Conservation (phyloP, 37 sponge, comb jelly and placozoan genomes). For the Axinella damicornis region DNA sequence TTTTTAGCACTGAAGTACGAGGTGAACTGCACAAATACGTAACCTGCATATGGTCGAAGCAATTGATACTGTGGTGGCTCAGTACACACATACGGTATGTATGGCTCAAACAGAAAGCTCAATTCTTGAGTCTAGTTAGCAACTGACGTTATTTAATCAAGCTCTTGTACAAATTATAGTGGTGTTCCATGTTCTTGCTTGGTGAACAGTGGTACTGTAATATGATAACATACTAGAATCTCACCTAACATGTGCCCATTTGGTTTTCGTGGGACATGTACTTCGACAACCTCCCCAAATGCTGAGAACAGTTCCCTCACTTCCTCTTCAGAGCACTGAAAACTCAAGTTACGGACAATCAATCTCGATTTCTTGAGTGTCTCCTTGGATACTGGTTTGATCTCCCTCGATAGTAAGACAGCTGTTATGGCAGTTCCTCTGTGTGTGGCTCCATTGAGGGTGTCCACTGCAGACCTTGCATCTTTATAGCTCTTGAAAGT, state of each 20-base stretch:
- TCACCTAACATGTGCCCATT: slow-evolving; percentile 47
- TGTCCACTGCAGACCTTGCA: slow-evolving; percentile 43
- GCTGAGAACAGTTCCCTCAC: slow-evolving; percentile 41
- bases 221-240: too few species aligned
- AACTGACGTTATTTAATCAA: too few species aligned
- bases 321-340: slow-evolving; percentile 69
- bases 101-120: too few species aligned
- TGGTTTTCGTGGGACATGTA: slow-evolving; percentile 79
- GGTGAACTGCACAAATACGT: slow-evolving; percentile 81
- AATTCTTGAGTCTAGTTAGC: too few species aligned
- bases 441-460: slow-evolving; percentile 54
- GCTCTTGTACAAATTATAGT: too few species aligned
- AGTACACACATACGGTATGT: too few species aligned
- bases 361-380: slow-evolving; percentile 76
- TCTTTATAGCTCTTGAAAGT: slow-evolving; percentile 50
- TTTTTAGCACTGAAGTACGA: slow-evolving; percentile 71
- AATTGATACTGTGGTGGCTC: too few species aligned
- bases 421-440: slow-evolving; percentile 11
- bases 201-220: too few species aligned
- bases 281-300: slow-evolving; percentile 64
- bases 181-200: too few species aligned
- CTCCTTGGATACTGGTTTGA: slow-evolving; percentile 32
- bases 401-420: slow-evolving; percentile 37
- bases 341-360: slow-evolving; percentile 83
- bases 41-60: too few species aligned